A percentile compares a stretch with the other conserved stretches of the same genome.
Evolutionary conservation across 2,113 vertebrate species (phyloP).

Genomic region (Malurus alboscapulatus): DNA sequence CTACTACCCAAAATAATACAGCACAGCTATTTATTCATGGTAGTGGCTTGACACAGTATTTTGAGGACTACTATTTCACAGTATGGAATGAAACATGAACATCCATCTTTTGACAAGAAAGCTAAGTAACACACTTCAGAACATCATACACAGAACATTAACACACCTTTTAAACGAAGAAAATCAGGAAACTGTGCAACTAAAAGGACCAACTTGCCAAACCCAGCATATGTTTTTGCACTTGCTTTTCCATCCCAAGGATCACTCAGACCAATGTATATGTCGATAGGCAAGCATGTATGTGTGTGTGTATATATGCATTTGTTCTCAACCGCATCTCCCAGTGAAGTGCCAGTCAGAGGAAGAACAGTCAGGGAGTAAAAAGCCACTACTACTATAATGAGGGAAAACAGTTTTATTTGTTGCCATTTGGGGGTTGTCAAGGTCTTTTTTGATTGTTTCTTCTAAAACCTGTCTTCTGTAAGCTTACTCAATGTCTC

Average conservation of each 20-base stretch:
- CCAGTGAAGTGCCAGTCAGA: not conserved
- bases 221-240: slow-evolving; percentile 17
- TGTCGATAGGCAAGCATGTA: not conserved
- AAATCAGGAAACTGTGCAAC: not conserved
- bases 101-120: not conserved
- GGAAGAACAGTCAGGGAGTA: not conserved
- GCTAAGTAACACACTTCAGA: not conserved
- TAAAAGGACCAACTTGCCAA: slow-evolving; percentile 35
- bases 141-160: not conserved
- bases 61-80: not conserved
- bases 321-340: not conserved
- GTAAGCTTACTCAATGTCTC: not conserved
- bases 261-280: not conserved
- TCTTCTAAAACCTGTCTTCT: not conserved
- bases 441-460: not conserved
- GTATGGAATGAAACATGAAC: not conserved
- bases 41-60: not conserved
- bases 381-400: not conserved
- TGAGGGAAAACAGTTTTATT: not conserved
- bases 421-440: not conserved
- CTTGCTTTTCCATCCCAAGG: slow-evolving; percentile 14
- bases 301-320: not conserved
- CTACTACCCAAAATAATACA: not conserved
- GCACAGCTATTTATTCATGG: not conserved
- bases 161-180: not conserved